Evolutionary conservation across 2,113 vertebrate genomes (phyloP).

Genomic region (Brienomyrus brachyistius): DNA sequence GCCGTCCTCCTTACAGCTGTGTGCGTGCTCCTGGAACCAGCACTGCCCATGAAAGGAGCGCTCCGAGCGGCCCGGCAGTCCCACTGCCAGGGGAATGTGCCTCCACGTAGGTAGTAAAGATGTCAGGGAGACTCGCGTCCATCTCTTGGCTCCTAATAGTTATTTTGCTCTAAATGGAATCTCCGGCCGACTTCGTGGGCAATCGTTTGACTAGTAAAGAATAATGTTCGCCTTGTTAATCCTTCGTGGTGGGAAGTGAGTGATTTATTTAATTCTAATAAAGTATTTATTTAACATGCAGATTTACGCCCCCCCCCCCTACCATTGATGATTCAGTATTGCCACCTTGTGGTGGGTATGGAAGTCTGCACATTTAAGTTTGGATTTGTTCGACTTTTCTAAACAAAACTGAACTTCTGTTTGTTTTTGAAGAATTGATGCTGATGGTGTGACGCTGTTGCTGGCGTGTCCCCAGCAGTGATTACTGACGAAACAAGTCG

Average conservation of each 20-base stretch:
- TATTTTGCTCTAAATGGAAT: neutral
- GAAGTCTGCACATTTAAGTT: neutral
- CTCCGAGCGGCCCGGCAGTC: neutral
- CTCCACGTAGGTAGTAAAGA: neutral
- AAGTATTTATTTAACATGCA: constrained; percentile 9
- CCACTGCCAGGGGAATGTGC: neutral
- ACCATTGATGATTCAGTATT: constrained; percentile 15
- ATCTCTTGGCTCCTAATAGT: neutral
- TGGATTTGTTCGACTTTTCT: neutral
- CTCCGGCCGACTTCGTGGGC: neutral
- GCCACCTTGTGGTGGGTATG: constrained; percentile 35
- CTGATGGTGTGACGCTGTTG: neutral
- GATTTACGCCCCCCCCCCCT: no score
- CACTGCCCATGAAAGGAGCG: constrained; percentile 25
- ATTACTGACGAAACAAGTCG: neutral
- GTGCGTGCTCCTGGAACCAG: neutral
- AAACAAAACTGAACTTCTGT: neutral
- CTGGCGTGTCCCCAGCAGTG: neutral
- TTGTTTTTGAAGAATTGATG: neutral
- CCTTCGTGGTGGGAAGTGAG: neutral
- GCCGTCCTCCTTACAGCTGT: neutral
- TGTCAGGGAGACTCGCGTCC: constrained; percentile 4
- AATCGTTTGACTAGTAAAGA: neutral
- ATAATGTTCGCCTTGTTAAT: neutral
- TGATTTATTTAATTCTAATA: neutral